Conservation (phyloP, 2,888 invertebrate species). For the Ferrisia virgata region DNA sequence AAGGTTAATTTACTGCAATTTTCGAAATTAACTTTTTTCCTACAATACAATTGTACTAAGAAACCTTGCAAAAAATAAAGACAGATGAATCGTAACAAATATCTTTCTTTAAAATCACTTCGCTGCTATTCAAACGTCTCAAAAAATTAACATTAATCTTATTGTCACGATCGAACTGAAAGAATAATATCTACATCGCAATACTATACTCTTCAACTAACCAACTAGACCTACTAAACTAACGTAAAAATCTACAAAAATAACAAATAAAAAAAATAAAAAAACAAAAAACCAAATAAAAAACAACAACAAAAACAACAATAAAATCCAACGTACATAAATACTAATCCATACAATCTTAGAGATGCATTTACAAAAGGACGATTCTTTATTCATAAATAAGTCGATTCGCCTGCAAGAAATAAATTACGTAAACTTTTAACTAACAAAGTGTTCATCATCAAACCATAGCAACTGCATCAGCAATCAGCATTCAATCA, state of each 20-base stretch:
- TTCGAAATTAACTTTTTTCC: too few relatives aligned
- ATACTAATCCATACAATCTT: neutral
- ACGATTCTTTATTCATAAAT: slow-evolving; percentile 37
- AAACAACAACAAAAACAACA: neutral
- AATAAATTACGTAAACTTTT: slow-evolving; percentile 13
- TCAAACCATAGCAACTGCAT: neutral
- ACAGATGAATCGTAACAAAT: too few relatives aligned
- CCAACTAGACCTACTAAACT: too few relatives aligned
- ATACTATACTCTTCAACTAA: neutral
- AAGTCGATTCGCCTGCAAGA: slow-evolving; percentile 44
- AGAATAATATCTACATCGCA: neutral
- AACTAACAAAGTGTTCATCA: neutral
- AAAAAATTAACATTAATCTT: too few relatives aligned
- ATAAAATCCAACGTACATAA: slow-evolving; percentile 28
- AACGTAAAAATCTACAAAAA: neutral
- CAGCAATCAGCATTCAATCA: neutral
- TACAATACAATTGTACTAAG: too few relatives aligned
- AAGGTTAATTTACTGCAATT: too few relatives aligned
- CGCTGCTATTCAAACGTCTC: too few relatives aligned
- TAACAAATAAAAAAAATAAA: neutral
- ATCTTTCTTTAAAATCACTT: too few relatives aligned
- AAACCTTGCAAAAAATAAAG: too few relatives aligned
- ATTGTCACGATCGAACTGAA: neutral
- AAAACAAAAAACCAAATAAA: neutral
- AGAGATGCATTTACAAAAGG: slow-evolving; percentile 7